phyloP scores from a whole-genome alignment of 2,113 vertebrate species.

The Sitta europaea region DNA sequence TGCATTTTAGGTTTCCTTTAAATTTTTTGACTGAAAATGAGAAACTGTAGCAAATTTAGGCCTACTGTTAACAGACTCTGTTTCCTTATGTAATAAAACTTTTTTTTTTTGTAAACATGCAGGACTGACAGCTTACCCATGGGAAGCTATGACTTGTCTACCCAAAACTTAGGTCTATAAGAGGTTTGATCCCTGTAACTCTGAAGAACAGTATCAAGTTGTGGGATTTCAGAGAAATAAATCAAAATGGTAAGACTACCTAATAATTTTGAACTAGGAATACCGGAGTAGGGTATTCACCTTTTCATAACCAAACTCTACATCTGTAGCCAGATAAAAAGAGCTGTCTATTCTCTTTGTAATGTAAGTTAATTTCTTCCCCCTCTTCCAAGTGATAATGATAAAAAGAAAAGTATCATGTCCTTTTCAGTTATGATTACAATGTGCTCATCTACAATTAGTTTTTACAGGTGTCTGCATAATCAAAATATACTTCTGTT shows the following conservation, averaged over 20 bases:
- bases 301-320: not conserved
- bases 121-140: rapidly evolving
- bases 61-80: rapidly evolving
- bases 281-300: not conserved
- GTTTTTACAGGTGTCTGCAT: slow-evolving; percentile 10
- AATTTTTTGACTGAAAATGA: not conserved
- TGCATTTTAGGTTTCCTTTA: not conserved
- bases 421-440: not conserved
- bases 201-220: not conserved
- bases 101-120: not conserved
- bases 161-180: rapidly evolving
- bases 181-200: not conserved
- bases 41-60: not conserved
- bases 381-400: not conserved
- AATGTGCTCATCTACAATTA: not conserved
- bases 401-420: not conserved
- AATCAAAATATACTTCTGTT: slow-evolving; percentile 24
- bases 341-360: not conserved
- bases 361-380: not conserved
- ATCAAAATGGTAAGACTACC: not conserved
- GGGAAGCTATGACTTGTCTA: not conserved
- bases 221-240: not conserved
- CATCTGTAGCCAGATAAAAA: not conserved
- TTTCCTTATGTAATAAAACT: rapidly evolving
- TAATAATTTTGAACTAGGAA: not conserved